Evolutionary conservation across 2,113 vertebrate genomes (phyloP), one percentile per base, ranked within the genome.

Genomic region (Anser cygnoides): DNA sequence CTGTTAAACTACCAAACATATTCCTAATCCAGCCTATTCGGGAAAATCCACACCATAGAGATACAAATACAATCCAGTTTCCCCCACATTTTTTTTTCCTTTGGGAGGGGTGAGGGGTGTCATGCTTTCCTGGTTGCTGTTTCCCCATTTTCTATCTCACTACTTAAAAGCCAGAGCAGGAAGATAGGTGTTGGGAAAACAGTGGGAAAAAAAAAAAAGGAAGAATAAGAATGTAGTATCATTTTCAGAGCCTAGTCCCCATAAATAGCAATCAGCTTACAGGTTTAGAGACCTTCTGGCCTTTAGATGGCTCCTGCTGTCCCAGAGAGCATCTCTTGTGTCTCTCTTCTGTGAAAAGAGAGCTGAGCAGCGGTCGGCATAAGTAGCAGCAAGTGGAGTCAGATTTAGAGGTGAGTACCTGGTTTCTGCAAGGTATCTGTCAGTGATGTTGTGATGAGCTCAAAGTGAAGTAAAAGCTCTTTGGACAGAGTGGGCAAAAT

Each of bases 231-330:
- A 33, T 62, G 33, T 52, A 81, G 5, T 82, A 93, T 93, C 87
- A 91, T 66, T 93, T 93, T 92, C 93, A 84, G 66, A 92, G 83
- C 63, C 82, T 55, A 78, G 57, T 89, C 58, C 65, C 77, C 73
- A 78, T 84, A 91, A 96, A 91, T 49, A 96, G 77, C 85, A 95
- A 96, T 92, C 87, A 89, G 70, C 77, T 95, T 96, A 96, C 77
- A 96, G 87, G 89, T 95, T 96, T 65, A 95, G 81, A 89, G 81
- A 87, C 74, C 86, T 97, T 75, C 84, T 87, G 87, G 84, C 84
- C 84, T 84, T 95, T 72, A 79, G 74, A 87, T 89, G 87, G 44
- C 89, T 95, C 57, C 71, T 87, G 84, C 55, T 91, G 78, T 93
- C 50, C 87, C 87, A 76, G 84, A 73, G 55, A 89, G 71, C 41